Evolutionary conservation across 2,888 invertebrate genomes (phyloP).

Genomic region (Villa cingulata): DNA sequence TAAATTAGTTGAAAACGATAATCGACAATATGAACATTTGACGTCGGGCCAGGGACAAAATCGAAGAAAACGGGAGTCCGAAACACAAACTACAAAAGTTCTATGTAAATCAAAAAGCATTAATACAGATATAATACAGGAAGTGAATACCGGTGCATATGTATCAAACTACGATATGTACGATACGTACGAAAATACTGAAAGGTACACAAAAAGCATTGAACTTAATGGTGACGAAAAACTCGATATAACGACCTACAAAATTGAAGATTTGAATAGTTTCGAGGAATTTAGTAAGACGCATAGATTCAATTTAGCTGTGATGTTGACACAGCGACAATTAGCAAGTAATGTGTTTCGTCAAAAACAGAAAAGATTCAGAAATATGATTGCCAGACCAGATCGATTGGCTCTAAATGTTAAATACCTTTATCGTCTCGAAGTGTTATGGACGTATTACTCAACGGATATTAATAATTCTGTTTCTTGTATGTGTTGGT

Average conservation of each 20-base stretch:
- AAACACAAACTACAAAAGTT: conserved; percentile 51
- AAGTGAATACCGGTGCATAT: conserved; percentile 45
- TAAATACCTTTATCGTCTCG: conserved; percentile 50
- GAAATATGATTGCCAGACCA: conserved; percentile 47
- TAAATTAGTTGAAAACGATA: conserved; percentile 43
- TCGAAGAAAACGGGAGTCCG: conserved; percentile 50
- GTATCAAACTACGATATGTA: conserved; percentile 69
- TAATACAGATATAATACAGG: conserved; percentile 41
- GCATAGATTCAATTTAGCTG: conserved; percentile 44
- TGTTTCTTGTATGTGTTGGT: conserved; percentile 52
- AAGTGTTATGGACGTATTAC: conserved; percentile 53
- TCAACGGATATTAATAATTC: conserved; percentile 24
- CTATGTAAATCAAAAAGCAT: conserved; percentile 52
- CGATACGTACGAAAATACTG: conserved; percentile 45
- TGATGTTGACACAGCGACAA: conserved; percentile 54
- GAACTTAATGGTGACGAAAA: conserved; percentile 38
- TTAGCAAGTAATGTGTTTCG: conserved; percentile 53
- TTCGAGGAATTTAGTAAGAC: conserved; percentile 21
- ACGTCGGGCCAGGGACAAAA: conserved; percentile 53
- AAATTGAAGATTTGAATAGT: conserved; percentile 22
- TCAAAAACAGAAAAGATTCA: conserved; percentile 53
- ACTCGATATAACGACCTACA: conserved; percentile 30
- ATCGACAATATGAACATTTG: conserved; percentile 51
- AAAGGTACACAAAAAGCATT: conserved; percentile 22
- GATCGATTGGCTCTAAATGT: conserved; percentile 50